phyloP scores from a whole-genome alignment of 35 echinoderm and acorn worm species.

The Lytechinus variegatus region DNA sequence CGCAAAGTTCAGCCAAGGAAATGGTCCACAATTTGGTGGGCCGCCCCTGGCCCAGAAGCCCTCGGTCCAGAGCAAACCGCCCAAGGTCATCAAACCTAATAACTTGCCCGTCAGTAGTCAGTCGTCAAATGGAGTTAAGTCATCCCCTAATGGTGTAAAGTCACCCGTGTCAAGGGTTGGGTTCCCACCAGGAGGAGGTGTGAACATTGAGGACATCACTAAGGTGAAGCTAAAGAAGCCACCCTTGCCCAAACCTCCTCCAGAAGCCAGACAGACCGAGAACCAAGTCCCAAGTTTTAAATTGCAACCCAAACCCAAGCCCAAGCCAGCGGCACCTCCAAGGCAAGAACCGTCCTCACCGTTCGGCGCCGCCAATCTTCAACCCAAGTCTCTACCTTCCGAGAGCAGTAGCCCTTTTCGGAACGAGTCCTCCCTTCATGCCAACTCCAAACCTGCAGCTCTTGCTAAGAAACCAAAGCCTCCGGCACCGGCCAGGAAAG shows the following conservation, averaged over 20 bases:
- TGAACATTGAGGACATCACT: not conserved
- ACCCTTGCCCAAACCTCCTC: not conserved
- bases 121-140: constrained; percentile 9
- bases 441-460: not conserved
- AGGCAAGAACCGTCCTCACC: not conserved
- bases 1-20: constrained; percentile 46
- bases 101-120: not conserved
- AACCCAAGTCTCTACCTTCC: not conserved
- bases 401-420: not conserved
- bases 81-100: not conserved
- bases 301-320: not conserved
- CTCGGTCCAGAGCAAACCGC: not conserved
- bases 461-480: not conserved
- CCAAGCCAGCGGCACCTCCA: constrained; percentile 21
- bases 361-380: not conserved
- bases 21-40: not conserved
- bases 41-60: not conserved
- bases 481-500: not conserved
- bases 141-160: not conserved
- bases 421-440: not conserved
- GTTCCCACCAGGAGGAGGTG: not conserved
- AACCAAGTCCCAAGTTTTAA: not conserved
- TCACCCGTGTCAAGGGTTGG: not conserved
- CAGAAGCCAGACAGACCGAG: not conserved
- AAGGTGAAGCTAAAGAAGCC: constrained; percentile 36